phyloP scores from a whole-genome alignment of 2,113 vertebrate species.

The Tetrao urogallus region DNA sequence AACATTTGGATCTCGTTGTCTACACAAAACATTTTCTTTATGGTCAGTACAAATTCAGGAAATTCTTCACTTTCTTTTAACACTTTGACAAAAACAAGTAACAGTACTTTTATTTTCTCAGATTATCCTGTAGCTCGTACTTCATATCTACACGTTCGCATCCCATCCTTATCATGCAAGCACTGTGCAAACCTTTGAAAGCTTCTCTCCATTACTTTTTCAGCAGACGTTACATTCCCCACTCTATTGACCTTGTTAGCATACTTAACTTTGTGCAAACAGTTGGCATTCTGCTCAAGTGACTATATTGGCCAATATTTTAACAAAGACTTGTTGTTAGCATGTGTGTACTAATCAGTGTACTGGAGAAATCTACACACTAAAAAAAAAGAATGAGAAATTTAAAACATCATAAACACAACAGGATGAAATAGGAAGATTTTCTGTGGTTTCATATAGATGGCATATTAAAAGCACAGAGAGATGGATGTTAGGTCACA shows the following conservation, averaged over 20 bases:
- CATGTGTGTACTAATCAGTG: neutral
- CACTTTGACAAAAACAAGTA: neutral
- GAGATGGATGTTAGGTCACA: neutral
- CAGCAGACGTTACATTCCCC: conserved; percentile 28
- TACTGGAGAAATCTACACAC: neutral
- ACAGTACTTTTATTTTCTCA: neutral
- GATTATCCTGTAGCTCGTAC: neutral
- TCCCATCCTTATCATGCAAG: rapidly evolving
- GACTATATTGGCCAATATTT: neutral
- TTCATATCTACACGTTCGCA: neutral
- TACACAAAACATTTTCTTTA: rapidly evolving
- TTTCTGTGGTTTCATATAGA: neutral
- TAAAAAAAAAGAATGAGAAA: neutral
- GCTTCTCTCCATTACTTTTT: neutral
- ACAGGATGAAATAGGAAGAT: neutral
- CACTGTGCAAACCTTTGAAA: neutral
- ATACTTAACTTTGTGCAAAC: neutral
- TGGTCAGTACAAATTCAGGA: neutral
- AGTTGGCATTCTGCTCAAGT: neutral
- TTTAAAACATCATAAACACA: neutral
- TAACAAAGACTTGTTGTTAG: neutral
- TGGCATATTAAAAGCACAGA: neutral
- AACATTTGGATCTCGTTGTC: neutral
- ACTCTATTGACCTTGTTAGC: conserved; percentile 30
- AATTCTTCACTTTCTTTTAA: neutral